Conservation (phyloP, 2,888 invertebrate genomes). For the Yponomeuta evonymella region DNA sequence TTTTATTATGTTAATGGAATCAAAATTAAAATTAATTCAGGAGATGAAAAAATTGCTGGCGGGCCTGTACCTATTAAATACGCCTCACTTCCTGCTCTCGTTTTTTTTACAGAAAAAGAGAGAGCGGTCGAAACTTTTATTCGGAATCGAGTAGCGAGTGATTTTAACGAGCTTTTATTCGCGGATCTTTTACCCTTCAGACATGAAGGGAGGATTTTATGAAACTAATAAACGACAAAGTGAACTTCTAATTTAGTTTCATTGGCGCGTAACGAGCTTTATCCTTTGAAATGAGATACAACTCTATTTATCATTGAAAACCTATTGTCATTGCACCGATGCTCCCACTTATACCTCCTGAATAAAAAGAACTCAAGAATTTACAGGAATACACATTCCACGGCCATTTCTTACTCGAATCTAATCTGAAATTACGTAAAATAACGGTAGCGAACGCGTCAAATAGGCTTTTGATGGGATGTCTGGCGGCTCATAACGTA, state of each 20-base stretch:
- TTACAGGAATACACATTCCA: neutral
- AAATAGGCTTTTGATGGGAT: slow-evolving; percentile 11
- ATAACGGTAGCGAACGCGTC: neutral
- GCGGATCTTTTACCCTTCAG: slow-evolving; percentile 39
- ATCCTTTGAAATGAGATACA: slow-evolving; percentile 22
- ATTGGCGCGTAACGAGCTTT: slow-evolving; percentile 27
- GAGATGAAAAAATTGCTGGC: slow-evolving; percentile 47
- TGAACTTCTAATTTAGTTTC: slow-evolving; percentile 44
- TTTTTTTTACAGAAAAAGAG: slow-evolving; percentile 37
- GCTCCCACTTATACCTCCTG: neutral
- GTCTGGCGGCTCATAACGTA: neutral
- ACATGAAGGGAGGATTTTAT: slow-evolving; percentile 46
- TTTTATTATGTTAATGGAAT: slow-evolving; percentile 59
- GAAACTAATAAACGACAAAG: slow-evolving; percentile 67
- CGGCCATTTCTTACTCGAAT: neutral
- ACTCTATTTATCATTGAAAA: neutral
- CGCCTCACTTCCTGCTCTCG: slow-evolving; percentile 47
- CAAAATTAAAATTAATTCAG: slow-evolving; percentile 58
- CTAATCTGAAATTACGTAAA: slow-evolving; percentile 3
- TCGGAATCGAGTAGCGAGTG: slow-evolving; percentile 53
- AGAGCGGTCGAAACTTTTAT: slow-evolving; percentile 53
- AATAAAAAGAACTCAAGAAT: neutral
- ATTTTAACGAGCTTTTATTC: slow-evolving; percentile 68
- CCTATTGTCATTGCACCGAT: slow-evolving; percentile 4
- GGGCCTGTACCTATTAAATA: slow-evolving; percentile 57